These are phyloP conservation scores for Oxystoma pomonae DNA, from an alignment of 2,888 invertebrate species.

Conservation along the genomic window DNA sequence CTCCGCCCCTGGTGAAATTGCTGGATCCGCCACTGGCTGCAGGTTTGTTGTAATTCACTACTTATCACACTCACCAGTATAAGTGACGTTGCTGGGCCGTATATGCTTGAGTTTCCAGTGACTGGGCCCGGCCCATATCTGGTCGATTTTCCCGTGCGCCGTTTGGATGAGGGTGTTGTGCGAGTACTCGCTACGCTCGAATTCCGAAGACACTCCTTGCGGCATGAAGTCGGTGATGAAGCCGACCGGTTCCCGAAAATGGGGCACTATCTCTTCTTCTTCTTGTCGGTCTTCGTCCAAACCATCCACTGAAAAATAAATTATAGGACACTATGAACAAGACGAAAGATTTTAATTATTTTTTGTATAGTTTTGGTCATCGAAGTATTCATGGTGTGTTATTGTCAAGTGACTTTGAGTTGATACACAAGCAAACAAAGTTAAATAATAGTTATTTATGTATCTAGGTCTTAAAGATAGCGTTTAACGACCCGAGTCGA, in stretches of 20 bases:
- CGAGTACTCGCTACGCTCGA: slow-evolving; percentile 57
- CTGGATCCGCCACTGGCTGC: too few relatives aligned
- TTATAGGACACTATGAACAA: too few relatives aligned
- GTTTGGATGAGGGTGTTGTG: slow-evolving; percentile 56
- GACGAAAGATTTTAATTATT: too few relatives aligned
- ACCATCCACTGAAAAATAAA: neutral
- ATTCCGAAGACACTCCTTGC: neutral
- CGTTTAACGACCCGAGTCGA: too few relatives aligned
- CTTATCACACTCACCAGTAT: neutral
- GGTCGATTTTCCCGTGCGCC: slow-evolving; percentile 33
- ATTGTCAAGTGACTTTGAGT: too few relatives aligned
- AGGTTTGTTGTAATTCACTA: too few relatives aligned
- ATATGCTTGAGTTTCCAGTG: slow-evolving; percentile 72
- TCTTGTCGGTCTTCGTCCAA: neutral
- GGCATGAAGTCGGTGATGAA: neutral
- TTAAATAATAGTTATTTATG: too few relatives aligned
- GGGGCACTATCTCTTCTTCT: slow-evolving; percentile 8
- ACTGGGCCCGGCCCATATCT: slow-evolving; percentile 75
- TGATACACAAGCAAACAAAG: too few relatives aligned
- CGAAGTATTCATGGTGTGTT: neutral
- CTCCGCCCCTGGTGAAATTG: too few relatives aligned
- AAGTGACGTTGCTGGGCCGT: slow-evolving; percentile 3
- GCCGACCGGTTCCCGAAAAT: slow-evolving; percentile 11
- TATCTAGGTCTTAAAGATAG: too few relatives aligned
- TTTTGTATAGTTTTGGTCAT: too few relatives aligned